Base-by-base conservation (phyloP, 2,113 vertebrate species). In the Gallinago jamesoni region DNA sequence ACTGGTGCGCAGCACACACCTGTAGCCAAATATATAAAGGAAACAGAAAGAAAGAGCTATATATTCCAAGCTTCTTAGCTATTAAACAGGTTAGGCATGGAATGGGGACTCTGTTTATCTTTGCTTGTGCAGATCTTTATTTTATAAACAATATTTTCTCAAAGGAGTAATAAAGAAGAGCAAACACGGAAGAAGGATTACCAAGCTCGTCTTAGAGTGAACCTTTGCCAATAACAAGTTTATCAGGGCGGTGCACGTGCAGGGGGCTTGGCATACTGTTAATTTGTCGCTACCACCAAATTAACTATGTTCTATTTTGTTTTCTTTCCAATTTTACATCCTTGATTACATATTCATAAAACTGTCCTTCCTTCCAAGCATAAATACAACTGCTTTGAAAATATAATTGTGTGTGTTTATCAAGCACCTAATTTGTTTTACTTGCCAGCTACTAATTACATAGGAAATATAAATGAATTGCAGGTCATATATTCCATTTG, bases 181-280 rank as follows among this genome's bases (percentile, higher is more conserved):
- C 95, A 98, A 95, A 87, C 94, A 97, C 93, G 97, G 97, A 97
- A 96, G 92, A 98, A 95, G 98, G 98, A 99, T 99, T 98, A 98
- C 97, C 59, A 97, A 97, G 97, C 95, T 98, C 95, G 95, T 98
- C 98, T 98, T 95, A 79, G 96, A 97, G 97, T 97, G 98, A 98
- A 98, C 98, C 98, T 98, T 98, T 98, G 98, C 98, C 98, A 99
- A 98, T 97, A 98, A 98, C 97, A 98, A 98, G 98, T 99, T 99
- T 99, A 99, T 99, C 99, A 99, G 98, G 98, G 95, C 98, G 97
- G 70, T 98, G 97, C 99, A 99, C 97, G 98, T 93, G 98, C 97
- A 96, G 93, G 91, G 97, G 97, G 96, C 97, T 98, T 98, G 98
- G 98, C 98, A 97, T 97, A 81, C 70, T 86, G 90, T 96, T 97